Conservation (phyloP, 2,888 invertebrate genomes). For the Apamea sordens region DNA sequence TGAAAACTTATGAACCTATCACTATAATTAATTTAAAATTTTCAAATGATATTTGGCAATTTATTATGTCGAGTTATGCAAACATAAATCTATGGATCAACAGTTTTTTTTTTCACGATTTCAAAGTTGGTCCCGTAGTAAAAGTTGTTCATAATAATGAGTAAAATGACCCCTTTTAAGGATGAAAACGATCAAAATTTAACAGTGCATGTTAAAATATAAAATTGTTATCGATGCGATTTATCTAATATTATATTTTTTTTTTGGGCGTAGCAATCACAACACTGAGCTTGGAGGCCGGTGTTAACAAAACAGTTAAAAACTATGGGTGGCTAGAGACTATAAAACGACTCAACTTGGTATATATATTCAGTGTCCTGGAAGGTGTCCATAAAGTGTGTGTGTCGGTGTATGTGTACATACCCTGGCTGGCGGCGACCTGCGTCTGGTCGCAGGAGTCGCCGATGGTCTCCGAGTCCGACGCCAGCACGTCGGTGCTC, state of each 20-base stretch:
- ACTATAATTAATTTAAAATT: neutral
- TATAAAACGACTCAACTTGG: neutral
- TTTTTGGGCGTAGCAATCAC: neutral
- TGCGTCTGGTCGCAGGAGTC: conserved; percentile 92
- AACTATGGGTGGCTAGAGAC: too few species aligned
- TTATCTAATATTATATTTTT: neutral
- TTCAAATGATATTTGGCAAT: neutral
- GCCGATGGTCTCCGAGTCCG: conserved; percentile 98
- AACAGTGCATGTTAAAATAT: too few species aligned
- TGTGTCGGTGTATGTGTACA: neutral
- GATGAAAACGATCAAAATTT: too few species aligned
- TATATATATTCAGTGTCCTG: neutral
- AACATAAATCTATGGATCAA: too few species aligned
- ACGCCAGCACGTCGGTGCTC: conserved; percentile 99
- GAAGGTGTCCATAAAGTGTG: neutral
- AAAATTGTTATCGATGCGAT: neutral
- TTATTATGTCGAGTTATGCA: too few species aligned
- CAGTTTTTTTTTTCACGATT: too few species aligned
- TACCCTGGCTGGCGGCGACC: conserved; percentile 75
- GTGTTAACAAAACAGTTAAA: too few species aligned
- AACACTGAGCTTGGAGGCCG: too few species aligned
- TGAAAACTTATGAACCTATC: neutral
- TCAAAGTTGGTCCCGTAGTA: too few species aligned
- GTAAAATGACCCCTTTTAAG: too few species aligned
- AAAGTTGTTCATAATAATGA: too few species aligned